Conservation (phyloP, 2,113 vertebrate species). For the Takifugu bimaculatus region DNA sequence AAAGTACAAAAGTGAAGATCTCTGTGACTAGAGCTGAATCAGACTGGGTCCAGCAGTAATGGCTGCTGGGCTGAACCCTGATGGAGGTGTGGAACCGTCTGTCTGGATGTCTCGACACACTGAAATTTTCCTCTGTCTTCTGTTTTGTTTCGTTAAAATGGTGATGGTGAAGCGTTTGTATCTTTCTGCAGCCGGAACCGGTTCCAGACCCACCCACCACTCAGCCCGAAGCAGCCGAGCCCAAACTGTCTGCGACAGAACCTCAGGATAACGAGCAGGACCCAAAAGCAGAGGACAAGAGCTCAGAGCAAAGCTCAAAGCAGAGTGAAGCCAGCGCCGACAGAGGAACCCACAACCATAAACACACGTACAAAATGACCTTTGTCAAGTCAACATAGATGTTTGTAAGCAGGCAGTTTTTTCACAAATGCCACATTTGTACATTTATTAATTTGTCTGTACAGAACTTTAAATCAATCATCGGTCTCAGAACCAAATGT, state of each 20-base stretch:
- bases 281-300: constrained; percentile 57
- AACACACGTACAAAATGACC: constrained; percentile 78
- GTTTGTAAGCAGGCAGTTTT: too few species aligned
- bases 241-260: constrained; percentile 64
- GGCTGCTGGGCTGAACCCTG: too few species aligned
- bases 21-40: neutral
- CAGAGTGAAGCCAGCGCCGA: constrained; percentile 58
- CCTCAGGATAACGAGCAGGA: constrained; percentile 17
- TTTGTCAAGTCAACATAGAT: constrained; percentile 69
- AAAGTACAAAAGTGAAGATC: neutral
- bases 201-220: constrained; percentile 41
- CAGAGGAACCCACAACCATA: constrained; percentile 72
- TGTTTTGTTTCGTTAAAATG: too few species aligned
- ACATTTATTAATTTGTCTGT: too few species aligned
- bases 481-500: too few species aligned
- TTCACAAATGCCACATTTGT: too few species aligned
- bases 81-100: too few species aligned
- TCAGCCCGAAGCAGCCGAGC: constrained; percentile 16
- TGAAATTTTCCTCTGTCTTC: too few species aligned
- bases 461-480: too few species aligned
- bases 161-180: too few species aligned
- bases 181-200: constrained; percentile 35
- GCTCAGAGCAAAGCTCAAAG: constrained; percentile 43
- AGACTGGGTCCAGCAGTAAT: too few species aligned
- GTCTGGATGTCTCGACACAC: too few species aligned